These are phyloP conservation scores for Diorhabda carinulata DNA, from an alignment of 1,140 invertebrate genomes.

Conservation along the genomic window DNA sequence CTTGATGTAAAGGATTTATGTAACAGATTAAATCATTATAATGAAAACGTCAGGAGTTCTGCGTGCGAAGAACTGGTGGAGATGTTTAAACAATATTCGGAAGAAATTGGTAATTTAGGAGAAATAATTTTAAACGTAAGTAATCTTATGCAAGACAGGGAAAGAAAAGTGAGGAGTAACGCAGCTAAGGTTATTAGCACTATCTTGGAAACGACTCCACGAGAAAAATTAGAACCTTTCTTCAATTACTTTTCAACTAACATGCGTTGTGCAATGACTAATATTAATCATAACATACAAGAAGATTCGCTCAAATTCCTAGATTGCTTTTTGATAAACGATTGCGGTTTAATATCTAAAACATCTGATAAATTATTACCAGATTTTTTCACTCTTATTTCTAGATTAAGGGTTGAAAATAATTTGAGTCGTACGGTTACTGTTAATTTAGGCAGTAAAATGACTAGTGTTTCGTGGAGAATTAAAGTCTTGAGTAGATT, in stretches of 20 bases:
- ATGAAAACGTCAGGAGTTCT: constrained; percentile 63
- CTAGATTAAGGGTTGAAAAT: constrained; percentile 59
- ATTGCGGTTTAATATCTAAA: constrained; percentile 58
- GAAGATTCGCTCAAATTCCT: constrained; percentile 75
- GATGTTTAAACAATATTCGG: constrained; percentile 56
- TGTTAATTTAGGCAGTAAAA: constrained; percentile 61
- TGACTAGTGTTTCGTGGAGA: constrained; percentile 69
- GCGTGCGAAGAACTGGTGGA: constrained; percentile 70
- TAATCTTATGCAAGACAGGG: constrained; percentile 66
- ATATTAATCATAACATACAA: constrained; percentile 73
- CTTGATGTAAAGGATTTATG: constrained; percentile 72
- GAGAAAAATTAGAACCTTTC: constrained; percentile 58
- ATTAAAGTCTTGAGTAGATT: constrained; percentile 67
- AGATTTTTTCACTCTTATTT: constrained; percentile 78
- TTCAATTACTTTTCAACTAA: constrained; percentile 72
- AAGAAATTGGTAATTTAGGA: constrained; percentile 58
- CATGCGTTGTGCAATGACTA: constrained; percentile 80
- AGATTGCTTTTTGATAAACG: constrained; percentile 64
- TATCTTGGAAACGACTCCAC: constrained; percentile 55
- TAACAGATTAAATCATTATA: constrained; percentile 73
- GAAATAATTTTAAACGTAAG: constrained; percentile 65
- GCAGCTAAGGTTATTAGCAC: constrained; percentile 64
- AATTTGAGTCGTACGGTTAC: constrained; percentile 60
- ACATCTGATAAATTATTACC: constrained; percentile 66
- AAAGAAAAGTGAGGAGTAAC: constrained; percentile 64